Percentiles rank a stretch among this genome's conserved stretches.
Conservation (phyloP, 2,113 vertebrate genomes). For the Callospermophilus lateralis region DNA sequence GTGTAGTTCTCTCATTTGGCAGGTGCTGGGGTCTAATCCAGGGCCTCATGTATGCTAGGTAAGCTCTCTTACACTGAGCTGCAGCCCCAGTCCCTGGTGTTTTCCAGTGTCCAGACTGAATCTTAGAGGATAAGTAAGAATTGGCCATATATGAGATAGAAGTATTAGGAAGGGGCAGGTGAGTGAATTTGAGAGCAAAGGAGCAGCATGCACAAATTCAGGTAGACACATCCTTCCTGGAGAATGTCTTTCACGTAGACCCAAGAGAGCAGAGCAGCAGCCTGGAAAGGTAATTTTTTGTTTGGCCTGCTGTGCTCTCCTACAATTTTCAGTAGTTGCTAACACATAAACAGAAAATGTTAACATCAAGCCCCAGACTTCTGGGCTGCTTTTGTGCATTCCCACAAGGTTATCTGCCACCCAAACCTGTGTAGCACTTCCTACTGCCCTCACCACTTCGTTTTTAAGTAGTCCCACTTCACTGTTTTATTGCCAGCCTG, state of each 20-base stretch:
- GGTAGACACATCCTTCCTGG: not conserved
- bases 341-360: constrained; percentile 27
- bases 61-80: not conserved
- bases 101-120: not conserved
- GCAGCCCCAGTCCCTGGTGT: not conserved
- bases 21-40: not conserved
- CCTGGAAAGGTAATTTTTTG: not conserved
- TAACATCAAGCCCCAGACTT: not conserved
- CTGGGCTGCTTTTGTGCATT: not conserved
- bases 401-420: not conserved
- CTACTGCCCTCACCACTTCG: no score
- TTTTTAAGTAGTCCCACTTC: not conserved
- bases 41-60: not conserved
- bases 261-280: not conserved
- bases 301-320: not conserved
- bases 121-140: not conserved
- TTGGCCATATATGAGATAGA: not conserved
- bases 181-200: not conserved
- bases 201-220: not conserved
- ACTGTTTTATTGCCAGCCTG: not conserved
- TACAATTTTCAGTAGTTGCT: not conserved
- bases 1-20: not conserved
- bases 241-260: not conserved
- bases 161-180: accelerated
- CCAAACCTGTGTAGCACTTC: not conserved